These are phyloP conservation scores for Ichneumoninae sp. DNA, from an alignment of 2,888 invertebrate species.

Conservation along the genomic window DNA sequence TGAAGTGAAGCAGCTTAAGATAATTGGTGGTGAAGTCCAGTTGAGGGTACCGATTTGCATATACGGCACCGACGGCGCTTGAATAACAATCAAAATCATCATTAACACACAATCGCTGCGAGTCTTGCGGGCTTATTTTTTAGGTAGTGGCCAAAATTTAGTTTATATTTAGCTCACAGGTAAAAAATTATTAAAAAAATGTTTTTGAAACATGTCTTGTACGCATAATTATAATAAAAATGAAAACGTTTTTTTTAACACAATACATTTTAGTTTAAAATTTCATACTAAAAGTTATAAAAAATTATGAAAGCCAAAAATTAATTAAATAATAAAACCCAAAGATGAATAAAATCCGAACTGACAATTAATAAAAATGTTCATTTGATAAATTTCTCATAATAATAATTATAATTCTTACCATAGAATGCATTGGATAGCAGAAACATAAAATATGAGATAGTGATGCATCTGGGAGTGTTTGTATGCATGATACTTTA, in stretches of 20 bases:
- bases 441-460: constrained; percentile 85
- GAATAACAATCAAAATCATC: constrained; percentile 66
- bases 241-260: background rate
- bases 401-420: constrained; percentile 72
- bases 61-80: constrained; percentile 84
- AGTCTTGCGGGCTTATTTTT: background rate
- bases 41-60: constrained; percentile 83
- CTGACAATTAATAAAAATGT: background rate
- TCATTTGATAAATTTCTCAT: background rate
- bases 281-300: background rate
- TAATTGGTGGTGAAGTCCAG: constrained; percentile 85
- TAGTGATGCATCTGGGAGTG: constrained; percentile 85
- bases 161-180: background rate
- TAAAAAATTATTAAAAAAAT: background rate
- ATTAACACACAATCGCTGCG: background rate
- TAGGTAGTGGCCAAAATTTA: background rate
- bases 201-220: background rate
- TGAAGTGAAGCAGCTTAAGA: constrained; percentile 84
- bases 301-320: too few relatives aligned
- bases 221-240: background rate
- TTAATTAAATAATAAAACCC: too few relatives aligned
- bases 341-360: background rate
- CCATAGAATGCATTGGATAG: constrained; percentile 84
- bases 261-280: background rate
- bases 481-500: constrained; percentile 83